Conservation (phyloP, 2,113 vertebrate species). For the Pica pica region DNA sequence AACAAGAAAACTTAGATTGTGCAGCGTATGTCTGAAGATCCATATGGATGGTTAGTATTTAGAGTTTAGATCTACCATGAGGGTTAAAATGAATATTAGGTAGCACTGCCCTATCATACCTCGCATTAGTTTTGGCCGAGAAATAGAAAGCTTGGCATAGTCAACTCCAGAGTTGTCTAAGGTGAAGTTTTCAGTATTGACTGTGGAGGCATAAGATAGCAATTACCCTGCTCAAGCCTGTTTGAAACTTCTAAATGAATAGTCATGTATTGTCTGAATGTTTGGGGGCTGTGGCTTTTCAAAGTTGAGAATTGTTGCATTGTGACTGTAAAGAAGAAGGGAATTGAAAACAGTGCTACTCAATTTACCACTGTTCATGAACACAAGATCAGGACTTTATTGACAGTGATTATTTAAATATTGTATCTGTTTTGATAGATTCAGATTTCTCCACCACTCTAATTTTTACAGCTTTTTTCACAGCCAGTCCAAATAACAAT, state of each 20-base stretch:
- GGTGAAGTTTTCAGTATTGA: neutral
- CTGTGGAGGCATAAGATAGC: neutral
- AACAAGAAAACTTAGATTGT: neutral
- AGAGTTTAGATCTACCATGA: neutral
- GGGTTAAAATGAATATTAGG: neutral
- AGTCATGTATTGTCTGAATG: neutral
- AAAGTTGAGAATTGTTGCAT: neutral
- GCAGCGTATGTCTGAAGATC: neutral
- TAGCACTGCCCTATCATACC: neutral
- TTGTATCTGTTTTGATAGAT: neutral
- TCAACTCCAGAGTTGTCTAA: neutral
- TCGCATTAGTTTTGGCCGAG: neutral
- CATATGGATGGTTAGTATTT: neutral
- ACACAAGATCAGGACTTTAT: neutral
- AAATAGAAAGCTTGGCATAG: neutral
- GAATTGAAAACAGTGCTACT: neutral
- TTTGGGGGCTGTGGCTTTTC: neutral
- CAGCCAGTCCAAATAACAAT: neutral
- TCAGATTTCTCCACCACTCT: neutral
- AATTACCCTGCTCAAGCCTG: neutral
- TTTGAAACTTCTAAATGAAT: neutral
- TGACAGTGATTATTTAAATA: neutral
- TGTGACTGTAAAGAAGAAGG: neutral
- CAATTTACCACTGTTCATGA: neutral
- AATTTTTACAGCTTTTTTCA: neutral